Evolutionary conservation across 2,113 vertebrate genomes (phyloP), one percentile per base, ranked within the genome.

Genomic region (Ciconia stormi): DNA sequence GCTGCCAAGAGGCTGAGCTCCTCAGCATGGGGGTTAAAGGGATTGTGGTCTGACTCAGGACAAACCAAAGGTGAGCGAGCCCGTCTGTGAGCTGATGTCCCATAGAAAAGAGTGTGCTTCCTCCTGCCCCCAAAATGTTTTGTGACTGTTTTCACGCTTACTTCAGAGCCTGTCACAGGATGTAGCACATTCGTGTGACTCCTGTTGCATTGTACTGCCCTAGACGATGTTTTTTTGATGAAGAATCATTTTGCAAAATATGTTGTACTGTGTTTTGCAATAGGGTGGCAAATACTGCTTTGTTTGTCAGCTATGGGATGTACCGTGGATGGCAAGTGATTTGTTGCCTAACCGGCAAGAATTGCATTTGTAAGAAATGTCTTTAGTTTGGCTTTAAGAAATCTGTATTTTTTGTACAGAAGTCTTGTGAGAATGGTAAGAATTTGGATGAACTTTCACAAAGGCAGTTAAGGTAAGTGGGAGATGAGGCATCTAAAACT

Each of bases 201-300:
- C 58, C n/a, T 55, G 66, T 61, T 47, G 71, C 27, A 73, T 62
- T 65, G 82, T 91, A 56, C 29, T 78, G 56, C 38, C 12, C 20
- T 21, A 53, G 25, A 14, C 0, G 0, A 6, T 89, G 72, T 83
- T 92, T 66, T 63, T 63, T 90, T 50, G 90, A 63, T 78, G 80
- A 90, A 89, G n/a, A 92, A 62, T 89, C 23, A 18, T 92, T 96
- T 97, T 86, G 82, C 44, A 78, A 95, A 92, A 89, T 92, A 90
- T 0, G 4, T 40, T 12, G 36, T 53, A 15, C 72, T 27, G 1
- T 83, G 59, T 92, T 96, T 97, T 89, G 86, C 91, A 92, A 55
- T 11, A 87, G 42, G 32, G 32, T 81, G 42, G 79, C 38, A 93
- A 95, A 70, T 77, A 25, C 42, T 78, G 42, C 88, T 88, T 94